Base-by-base conservation (phyloP, 35 echinoderm and acorn worm species). In the Acanthaster planci region DNA sequence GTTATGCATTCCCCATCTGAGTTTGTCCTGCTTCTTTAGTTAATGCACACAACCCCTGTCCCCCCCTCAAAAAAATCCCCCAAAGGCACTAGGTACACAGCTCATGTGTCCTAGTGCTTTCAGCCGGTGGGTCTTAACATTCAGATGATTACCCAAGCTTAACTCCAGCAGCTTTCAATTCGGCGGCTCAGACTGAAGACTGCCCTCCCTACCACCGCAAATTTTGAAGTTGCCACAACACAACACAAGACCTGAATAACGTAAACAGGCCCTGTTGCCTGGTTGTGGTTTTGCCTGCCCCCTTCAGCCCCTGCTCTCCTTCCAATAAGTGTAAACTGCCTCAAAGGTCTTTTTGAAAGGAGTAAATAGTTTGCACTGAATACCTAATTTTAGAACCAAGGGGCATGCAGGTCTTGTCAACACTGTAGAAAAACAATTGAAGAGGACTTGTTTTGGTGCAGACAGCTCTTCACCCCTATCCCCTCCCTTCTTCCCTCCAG, bases 41-140 rank as follows among this genome's bases (percentile, higher is more conserved):
- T 35, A 27, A 72, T 59, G 56, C 56, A 59, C n/a, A n/a, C n/a
- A n/a, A 47, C 4, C 42, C 42, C 42, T 6, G 42, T 12, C 42
- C 42, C 42, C 12, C 12, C 4, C 30, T 26, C 27, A 8, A 27
- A 31, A 72, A 72, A n/a, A n/a, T n/a, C 23, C 64, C 64, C 64
- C 14, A 72, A 72, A 72, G 64, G 64, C 64, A 14, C 22, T 72
- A 72, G 64, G 64, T 34, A 72, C 64, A 72, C 64, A 72, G 19
- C 18, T 6, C 56, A 7, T 59, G 56, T 18, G 56, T 2, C 56
- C 56, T 59, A 26, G 56, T 59, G 10, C 21, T 18, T 18, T 59
- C 17, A 26, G 56, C 19, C 27, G 19, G 27, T 59, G 18, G 56
- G 56, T 2, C 19, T 0, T 3, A 1, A 56, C 56, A 8, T 21